Evolutionary conservation across 2,888 invertebrate species (phyloP), one percentile per base, ranked within the genome.

Genomic region (Cheiracanthium punctorium): DNA sequence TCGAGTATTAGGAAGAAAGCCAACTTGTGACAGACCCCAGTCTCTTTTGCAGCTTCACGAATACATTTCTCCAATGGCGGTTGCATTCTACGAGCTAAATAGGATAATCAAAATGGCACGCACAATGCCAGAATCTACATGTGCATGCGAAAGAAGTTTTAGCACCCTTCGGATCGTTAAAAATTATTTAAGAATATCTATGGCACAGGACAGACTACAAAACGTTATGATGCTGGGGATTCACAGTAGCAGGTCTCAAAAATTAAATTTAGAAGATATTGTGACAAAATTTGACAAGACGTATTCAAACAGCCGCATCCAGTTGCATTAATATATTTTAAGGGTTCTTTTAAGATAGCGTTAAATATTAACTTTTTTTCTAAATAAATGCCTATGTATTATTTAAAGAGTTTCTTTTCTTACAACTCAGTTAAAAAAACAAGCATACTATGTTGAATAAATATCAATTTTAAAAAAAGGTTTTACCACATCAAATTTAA

Each of bases 91-190:
- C 17, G 52, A 52, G 12, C 4, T 52, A 20, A 17, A 52, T 52
- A n/a, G 17, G 0, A 20, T 52, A 7, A 1, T 52, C 4, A 52
- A 52, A 14, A 52, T 52, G n/a, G 52, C 52, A 14, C 20, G 52
- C 20, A 52, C 52, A 8, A 20, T 52, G 52, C 52, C 52, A 0
- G n/a, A 20, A 20, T 52, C 52, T 5, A 52, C 52, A 20, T 52
- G 52, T 17, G 52, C 52, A 2, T 52, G 64, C n/a, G n/a, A n/a
- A n/a, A n/a, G n/a, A n/a, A n/a, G n/a, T n/a, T n/a, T n/a, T n/a
- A n/a, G n/a, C n/a, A 58, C n/a, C 28, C 58, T 74, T 14, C 75
- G 58, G 75, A 77, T 81, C 37, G 71, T 37, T 29, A 79, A 37
- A 29, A 76, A 79, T 43, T 52, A 30, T 7, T 12, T 52, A 52